Base-by-base conservation (phyloP, 2,113 vertebrate genomes). In the Pollachius pollachius region DNA sequence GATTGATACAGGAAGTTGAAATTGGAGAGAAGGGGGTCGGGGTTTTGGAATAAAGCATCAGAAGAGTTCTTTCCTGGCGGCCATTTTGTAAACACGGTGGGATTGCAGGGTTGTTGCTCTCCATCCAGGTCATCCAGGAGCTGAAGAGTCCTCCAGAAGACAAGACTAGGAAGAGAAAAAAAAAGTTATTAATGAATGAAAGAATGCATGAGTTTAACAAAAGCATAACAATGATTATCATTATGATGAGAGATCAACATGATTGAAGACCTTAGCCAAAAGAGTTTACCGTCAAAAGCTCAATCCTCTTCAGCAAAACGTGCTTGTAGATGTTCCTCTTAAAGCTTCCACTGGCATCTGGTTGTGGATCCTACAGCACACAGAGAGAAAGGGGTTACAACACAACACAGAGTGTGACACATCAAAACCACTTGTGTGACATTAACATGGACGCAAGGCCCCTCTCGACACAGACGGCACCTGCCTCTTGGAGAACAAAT, bases 1-100 rank as follows among this genome's bases (percentile, higher is more conserved):
- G 62, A 67, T 73, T 79, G 72, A 83, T 80, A 81, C 65, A 74
- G 73, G 65, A 78, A 80, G 56, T 18, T 69, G 72, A 58, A 75
- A 48, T 69, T 70, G 75, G 67, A 73, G 58, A 60, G 7, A 68
- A 52, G 62, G 37, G 71, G 76, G 71, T 52, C 15, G 34, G 48
- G 52, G 64, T 62, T 71, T 71, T 67, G 61, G 70, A 67, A 65
- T 64, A 72, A 56, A 64, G 71, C 82, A 88, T 91, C 77, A 88
- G 81, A 83, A 79, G 72, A 59, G 65, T 27, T 66, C 48, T 62
- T 77, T 79, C 72, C 56, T 74, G 68, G 71, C 68, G n/a, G 64
- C 78, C 73, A 85, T 82, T 18, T 73, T 81, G 71, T 77, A 67
- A 76, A 81, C 80, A 59, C 71, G 23, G 60, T 12, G 60, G 64